Conservation (phyloP, 2,113 vertebrate genomes). For the Leptobrachium leishanense region DNA sequence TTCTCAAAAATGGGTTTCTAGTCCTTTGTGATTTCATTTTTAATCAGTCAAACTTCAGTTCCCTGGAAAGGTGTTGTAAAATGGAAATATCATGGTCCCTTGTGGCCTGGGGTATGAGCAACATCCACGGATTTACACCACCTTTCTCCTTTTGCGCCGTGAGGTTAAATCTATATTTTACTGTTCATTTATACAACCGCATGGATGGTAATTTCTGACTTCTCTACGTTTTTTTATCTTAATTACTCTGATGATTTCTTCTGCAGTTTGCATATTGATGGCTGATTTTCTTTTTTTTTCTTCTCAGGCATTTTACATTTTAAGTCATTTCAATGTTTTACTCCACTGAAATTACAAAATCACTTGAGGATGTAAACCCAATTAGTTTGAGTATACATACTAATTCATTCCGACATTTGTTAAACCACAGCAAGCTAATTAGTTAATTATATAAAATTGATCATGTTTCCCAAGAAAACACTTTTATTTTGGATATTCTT, state of each 20-base stretch:
- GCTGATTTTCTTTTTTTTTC: slow-evolving; percentile 21
- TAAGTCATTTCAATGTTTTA: slow-evolving; percentile 35
- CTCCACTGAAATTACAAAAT: slow-evolving; percentile 42
- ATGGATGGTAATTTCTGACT: slow-evolving; percentile 31
- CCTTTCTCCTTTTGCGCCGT: neutral
- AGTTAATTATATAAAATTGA: slow-evolving; percentile 46
- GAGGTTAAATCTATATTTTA: slow-evolving; percentile 40
- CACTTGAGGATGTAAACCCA: slow-evolving; percentile 43
- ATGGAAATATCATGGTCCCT: slow-evolving; percentile 32
- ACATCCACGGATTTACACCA: neutral
- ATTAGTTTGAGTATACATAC: slow-evolving; percentile 40
- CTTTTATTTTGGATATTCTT: slow-evolving; percentile 22
- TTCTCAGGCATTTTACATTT: slow-evolving; percentile 35
- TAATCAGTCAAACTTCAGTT: slow-evolving; percentile 38
- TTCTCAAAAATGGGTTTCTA: slow-evolving; percentile 13
- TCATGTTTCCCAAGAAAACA: slow-evolving; percentile 33
- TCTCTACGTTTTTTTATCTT: slow-evolving; percentile 41
- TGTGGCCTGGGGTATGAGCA: slow-evolving; percentile 6
- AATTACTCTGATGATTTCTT: slow-evolving; percentile 44
- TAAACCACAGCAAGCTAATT: slow-evolving; percentile 32
- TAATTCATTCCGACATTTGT: slow-evolving; percentile 44
- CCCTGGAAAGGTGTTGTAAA: neutral
- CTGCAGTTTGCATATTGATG: slow-evolving; percentile 33
- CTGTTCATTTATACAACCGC: slow-evolving; percentile 16
- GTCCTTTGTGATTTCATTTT: slow-evolving; percentile 37